Conservation (phyloP, 37 sponge, comb jelly and placozoan species). For the Aplysina aerophoba region DNA sequence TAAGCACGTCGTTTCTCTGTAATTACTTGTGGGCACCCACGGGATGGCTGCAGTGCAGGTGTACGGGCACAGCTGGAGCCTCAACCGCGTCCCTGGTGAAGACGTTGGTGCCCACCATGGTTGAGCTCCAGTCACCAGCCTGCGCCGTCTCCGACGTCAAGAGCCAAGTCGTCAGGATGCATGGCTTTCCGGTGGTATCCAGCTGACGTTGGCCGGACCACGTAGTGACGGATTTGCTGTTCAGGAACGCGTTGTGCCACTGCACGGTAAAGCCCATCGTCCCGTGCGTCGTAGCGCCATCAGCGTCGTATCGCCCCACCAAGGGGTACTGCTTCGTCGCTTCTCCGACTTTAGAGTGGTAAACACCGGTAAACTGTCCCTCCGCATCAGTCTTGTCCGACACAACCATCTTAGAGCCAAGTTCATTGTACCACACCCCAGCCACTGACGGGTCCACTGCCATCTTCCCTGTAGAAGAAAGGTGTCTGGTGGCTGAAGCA, state of each 20-base stretch:
- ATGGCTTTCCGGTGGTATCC: neutral
- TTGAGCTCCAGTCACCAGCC: neutral
- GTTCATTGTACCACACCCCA: slow-evolving; percentile 29
- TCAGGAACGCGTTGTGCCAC: neutral
- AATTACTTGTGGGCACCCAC: neutral
- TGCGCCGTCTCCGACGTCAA: neutral
- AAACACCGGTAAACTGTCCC: neutral
- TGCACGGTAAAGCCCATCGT: slow-evolving; percentile 16
- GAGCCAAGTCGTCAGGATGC: slow-evolving; percentile 19
- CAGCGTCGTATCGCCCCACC: slow-evolving; percentile 1
- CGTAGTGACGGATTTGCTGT: slow-evolving; percentile 6
- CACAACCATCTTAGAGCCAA: neutral
- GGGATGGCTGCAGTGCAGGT: slow-evolving; percentile 19
- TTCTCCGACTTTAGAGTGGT: slow-evolving; percentile 6
- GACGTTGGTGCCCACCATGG: slow-evolving; percentile 3
- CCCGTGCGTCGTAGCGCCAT: neutral
- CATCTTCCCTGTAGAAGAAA: no score
- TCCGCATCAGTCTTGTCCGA: neutral
- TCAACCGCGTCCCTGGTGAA: neutral
- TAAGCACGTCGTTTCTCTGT: no score
- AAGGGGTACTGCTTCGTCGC: neutral
- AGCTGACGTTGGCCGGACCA: slow-evolving; percentile 25
- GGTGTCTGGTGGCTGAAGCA: no score
- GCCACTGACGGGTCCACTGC: slow-evolving; percentile 2
- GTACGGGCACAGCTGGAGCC: neutral